Evolutionary conservation across 2,888 invertebrate species (phyloP).

Genomic region (Tetragonula carbonaria): DNA sequence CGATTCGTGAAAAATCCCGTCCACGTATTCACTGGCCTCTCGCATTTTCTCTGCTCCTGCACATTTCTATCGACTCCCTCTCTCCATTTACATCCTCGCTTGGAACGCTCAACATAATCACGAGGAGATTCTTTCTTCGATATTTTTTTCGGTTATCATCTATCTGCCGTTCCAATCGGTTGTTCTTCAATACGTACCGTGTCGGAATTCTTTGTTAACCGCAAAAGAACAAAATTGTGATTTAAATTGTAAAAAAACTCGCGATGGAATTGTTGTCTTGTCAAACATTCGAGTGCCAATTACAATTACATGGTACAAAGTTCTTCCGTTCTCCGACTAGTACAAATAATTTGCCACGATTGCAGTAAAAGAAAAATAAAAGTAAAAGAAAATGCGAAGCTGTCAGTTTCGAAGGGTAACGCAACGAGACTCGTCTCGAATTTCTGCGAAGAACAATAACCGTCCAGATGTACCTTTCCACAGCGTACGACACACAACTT

Average conservation of each 20-base stretch:
- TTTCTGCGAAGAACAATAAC: constrained; percentile 1
- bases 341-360: neutral
- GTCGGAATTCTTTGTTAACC: neutral
- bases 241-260: neutral
- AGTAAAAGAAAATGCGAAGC: neutral
- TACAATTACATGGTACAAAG: neutral
- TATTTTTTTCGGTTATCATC: constrained; percentile 27
- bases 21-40: constrained; percentile 64
- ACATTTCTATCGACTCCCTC: neutral
- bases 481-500: neutral
- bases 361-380: neutral
- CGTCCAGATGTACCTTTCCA: neutral
- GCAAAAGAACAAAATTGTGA: neutral
- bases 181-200: neutral
- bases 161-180: constrained; percentile 40
- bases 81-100: constrained; percentile 16
- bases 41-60: constrained; percentile 49
- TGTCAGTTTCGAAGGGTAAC: neutral
- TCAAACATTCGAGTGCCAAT: neutral
- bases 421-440: neutral
- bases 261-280: neutral
- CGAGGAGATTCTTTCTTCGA: constrained; percentile 43
- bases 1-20: constrained; percentile 71
- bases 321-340: neutral
- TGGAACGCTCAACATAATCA: constrained; percentile 55